Percentiles rank a stretch among this genome's conserved stretches.
Conservation (phyloP, 2,113 vertebrate species). For the Heptranchias perlo region DNA sequence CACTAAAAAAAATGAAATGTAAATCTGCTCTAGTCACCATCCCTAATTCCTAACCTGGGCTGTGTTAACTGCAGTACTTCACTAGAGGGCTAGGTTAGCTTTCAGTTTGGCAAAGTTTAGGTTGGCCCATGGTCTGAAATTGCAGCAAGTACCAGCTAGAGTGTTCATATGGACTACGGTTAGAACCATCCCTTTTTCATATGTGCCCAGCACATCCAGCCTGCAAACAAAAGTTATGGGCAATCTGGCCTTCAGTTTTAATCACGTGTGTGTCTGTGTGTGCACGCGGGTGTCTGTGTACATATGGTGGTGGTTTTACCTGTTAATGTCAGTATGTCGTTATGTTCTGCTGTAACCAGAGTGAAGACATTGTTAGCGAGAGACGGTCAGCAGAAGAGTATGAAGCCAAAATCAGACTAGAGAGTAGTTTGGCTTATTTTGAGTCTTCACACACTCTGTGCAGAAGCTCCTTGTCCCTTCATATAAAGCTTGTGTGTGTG, state of each 20-base stretch:
- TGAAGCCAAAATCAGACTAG: background rate
- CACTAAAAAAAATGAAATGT: background rate
- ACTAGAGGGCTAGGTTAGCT: too few relatives aligned
- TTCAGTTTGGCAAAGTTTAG: background rate
- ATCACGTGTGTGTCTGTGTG: background rate
- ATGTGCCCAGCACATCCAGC: background rate
- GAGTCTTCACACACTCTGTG: background rate
- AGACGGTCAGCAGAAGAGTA: background rate
- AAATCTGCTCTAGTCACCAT: background rate
- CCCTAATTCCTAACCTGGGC: background rate
- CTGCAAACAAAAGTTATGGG: background rate
- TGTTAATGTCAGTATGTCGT: background rate
- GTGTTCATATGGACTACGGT: background rate
- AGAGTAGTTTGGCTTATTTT: background rate
- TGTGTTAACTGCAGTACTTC: background rate
- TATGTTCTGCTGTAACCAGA: background rate
- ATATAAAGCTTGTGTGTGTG: constrained; percentile 42
- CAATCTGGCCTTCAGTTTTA: background rate
- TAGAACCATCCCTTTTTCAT: background rate
- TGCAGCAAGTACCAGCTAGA: background rate
- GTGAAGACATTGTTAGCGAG: background rate
- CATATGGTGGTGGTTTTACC: background rate
- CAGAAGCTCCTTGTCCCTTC: background rate
- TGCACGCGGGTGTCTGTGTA: too few relatives aligned
- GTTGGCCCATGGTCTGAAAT: background rate